A percentile compares a stretch with the other conserved stretches of the same genome.
phyloP scores from a whole-genome alignment of 1,140 invertebrate genomes.

The Lepidurus couesii region DNA sequence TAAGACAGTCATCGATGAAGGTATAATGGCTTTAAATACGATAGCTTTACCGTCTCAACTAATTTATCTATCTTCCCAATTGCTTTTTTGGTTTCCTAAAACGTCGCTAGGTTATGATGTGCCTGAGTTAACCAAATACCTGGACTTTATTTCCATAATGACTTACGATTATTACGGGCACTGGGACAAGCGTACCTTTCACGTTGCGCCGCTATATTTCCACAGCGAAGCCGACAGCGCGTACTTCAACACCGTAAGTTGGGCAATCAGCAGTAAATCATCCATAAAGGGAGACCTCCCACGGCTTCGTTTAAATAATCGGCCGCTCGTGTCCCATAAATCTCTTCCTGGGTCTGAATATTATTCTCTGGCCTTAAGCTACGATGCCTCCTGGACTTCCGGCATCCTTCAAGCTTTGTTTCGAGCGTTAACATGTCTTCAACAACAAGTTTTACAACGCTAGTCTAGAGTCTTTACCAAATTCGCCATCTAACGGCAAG shows the following conservation, averaged over 20 bases:
- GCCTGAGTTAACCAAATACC: constrained; percentile 57
- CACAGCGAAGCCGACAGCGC: constrained; percentile 63
- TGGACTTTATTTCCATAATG: constrained; percentile 87
- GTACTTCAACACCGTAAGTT: constrained; percentile 61
- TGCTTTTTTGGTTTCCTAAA: constrained; percentile 37
- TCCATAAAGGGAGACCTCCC: background rate
- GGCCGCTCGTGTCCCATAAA: background rate
- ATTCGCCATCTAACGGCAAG: no score
- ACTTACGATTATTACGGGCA: constrained; percentile 75
- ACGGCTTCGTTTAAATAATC: background rate
- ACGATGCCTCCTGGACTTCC: no score
- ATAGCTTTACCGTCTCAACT: background rate
- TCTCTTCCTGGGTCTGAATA: background rate
- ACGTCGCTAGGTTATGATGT: constrained; percentile 63
- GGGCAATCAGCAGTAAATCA: background rate
- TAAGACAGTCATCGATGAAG: constrained; percentile 47
- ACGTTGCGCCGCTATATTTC: constrained; percentile 73
- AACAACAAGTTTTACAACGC: background rate
- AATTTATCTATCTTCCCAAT: constrained; percentile 24
- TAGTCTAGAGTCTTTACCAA: no score
- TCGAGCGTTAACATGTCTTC: background rate
- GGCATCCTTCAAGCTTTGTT: no score
- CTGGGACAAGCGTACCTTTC: constrained; percentile 84
- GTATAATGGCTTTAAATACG: background rate
- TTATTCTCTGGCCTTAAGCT: no score